A percentile compares a stretch with the other conserved stretches of the same genome.
phyloP scores from a whole-genome alignment of 2,113 vertebrate species.

The Gila orcuttii region DNA sequence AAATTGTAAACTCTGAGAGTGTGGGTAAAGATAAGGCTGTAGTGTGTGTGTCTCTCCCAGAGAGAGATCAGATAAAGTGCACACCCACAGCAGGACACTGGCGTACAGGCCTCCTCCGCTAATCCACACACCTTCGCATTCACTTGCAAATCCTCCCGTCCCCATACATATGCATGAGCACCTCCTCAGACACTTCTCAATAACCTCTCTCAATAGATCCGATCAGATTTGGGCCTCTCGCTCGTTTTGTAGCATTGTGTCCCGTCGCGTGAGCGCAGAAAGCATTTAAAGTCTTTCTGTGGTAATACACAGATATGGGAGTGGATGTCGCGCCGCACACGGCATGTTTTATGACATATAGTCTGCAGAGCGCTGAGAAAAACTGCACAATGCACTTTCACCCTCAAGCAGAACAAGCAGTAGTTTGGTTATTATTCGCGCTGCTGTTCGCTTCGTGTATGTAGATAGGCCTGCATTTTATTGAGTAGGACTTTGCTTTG shows the following conservation, averaged over 20 bases:
- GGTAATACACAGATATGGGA: conserved; percentile 56
- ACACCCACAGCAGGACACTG: conserved; percentile 91
- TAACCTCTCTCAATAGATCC: conserved; percentile 68
- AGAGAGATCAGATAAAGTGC: conserved; percentile 89
- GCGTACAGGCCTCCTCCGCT: conserved; percentile 90
- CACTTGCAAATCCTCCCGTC: conserved; percentile 86
- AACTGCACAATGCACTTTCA: neutral
- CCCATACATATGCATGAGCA: conserved; percentile 94
- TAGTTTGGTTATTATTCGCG: neutral
- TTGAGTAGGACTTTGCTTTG: neutral
- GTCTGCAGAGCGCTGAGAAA: neutral
- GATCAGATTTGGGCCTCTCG: conserved; percentile 65
- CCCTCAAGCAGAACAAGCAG: neutral
- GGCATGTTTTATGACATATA: conserved; percentile 10
- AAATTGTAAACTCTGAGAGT: conserved; percentile 99
- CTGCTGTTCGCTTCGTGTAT: neutral
- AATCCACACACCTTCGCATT: conserved; percentile 92
- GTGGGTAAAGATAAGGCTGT: conserved; percentile 97
- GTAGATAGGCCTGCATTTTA: neutral
- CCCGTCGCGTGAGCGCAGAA: conserved; percentile 58
- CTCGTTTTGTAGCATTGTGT: conserved; percentile 64
- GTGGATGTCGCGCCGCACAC: conserved; percentile 49
- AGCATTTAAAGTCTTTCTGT: conserved; percentile 49
- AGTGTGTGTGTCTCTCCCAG: conserved; percentile 95
- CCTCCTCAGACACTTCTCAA: conserved; percentile 77